These are phyloP conservation scores for Azemiops feae DNA, from an alignment of 2,113 vertebrate species.

Conservation along the genomic window DNA sequence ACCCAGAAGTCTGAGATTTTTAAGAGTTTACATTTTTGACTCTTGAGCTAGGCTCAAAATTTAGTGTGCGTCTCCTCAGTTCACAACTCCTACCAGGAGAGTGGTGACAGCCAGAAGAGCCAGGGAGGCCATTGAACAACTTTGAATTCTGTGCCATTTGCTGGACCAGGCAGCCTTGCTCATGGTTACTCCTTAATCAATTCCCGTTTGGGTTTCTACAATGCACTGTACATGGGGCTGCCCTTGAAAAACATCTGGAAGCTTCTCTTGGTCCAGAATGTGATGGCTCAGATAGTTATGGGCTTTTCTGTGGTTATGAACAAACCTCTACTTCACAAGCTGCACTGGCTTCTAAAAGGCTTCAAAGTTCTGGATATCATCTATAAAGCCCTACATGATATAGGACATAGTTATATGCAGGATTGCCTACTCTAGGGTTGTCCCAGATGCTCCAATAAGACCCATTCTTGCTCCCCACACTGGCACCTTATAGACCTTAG, in stretches of 20 bases:
- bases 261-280: neutral
- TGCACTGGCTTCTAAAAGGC: neutral
- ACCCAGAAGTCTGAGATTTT: neutral
- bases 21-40: neutral
- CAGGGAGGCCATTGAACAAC: neutral
- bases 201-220: neutral
- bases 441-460: neutral
- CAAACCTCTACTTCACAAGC: neutral
- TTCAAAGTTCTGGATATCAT: neutral
- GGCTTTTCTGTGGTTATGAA: neutral
- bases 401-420: neutral
- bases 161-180: neutral
- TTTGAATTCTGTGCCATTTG: neutral
- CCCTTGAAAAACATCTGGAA: neutral
- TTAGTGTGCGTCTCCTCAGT: neutral
- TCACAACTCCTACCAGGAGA: neutral
- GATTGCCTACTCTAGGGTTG: neutral
- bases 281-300: neutral
- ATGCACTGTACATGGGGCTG: neutral
- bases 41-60: neutral
- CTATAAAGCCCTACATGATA: neutral
- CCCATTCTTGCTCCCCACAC: neutral
- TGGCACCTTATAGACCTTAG: neutral
- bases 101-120: neutral
- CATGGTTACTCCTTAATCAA: neutral